Percentiles rank a stretch among this genome's conserved stretches.
These are phyloP conservation scores for Pluvialis apricaria DNA, from an alignment of 2,113 vertebrate species.

Conservation along the genomic window DNA sequence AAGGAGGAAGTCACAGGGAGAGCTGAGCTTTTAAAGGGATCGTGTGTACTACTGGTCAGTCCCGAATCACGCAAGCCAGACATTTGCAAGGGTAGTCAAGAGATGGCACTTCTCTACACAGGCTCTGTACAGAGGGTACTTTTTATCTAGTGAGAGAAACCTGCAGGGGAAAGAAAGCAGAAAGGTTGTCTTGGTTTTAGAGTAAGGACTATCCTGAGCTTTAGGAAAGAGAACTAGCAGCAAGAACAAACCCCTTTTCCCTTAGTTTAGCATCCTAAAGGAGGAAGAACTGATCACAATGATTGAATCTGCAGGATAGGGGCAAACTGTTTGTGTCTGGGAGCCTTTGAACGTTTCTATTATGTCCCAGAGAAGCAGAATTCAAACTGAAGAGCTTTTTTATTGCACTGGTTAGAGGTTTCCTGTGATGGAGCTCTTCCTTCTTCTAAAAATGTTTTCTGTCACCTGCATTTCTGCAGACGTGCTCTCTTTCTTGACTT, in stretches of 20 bases:
- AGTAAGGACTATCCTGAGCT: not conserved
- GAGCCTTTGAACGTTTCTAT: not conserved
- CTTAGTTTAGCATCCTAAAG: not conserved
- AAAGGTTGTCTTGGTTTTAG: not conserved
- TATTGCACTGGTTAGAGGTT: not conserved
- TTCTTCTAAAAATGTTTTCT: constrained; percentile 46
- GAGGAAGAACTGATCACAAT: not conserved
- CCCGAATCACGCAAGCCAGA: not conserved
- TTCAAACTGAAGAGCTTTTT: not conserved
- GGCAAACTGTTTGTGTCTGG: not conserved
- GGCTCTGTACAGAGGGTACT: not conserved
- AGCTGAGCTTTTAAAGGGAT: not conserved
- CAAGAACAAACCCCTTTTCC: not conserved
- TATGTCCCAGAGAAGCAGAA: not conserved
- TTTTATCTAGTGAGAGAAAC: not conserved
- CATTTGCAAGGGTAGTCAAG: not conserved
- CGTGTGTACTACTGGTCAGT: not conserved
- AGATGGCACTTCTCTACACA: not conserved
- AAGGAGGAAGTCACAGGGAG: not conserved
- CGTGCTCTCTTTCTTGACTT: not conserved
- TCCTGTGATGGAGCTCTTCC: constrained; percentile 1
- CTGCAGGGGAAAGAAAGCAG: not conserved
- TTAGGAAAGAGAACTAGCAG: not conserved
- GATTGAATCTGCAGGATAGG: not conserved
- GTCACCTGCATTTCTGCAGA: constrained; percentile 46